These are phyloP conservation scores for Scophthalmus maximus DNA, from an alignment of 2,113 vertebrate genomes.

Conservation along the genomic window DNA sequence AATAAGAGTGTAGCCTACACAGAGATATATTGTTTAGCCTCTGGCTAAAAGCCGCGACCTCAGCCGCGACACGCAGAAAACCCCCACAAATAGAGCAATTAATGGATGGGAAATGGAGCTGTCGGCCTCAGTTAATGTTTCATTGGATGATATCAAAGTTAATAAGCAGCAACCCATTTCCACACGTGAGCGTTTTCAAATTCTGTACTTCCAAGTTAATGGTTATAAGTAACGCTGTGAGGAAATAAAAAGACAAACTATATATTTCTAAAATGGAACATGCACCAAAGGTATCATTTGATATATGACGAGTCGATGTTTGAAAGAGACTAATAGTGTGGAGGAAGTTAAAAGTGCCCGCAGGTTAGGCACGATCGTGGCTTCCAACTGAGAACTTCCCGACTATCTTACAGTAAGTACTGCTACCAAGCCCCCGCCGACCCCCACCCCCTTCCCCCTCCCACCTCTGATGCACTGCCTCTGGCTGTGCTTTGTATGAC, in stretches of 20 bases:
- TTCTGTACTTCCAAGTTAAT: background rate
- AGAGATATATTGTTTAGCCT: constrained; percentile 46
- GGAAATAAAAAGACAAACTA: background rate
- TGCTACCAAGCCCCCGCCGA: constrained; percentile 28
- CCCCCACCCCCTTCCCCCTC: constrained; percentile 24
- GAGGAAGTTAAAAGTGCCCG: constrained; percentile 27
- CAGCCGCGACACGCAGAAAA: constrained; percentile 45
- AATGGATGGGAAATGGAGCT: constrained; percentile 42
- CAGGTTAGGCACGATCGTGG: constrained; percentile 34
- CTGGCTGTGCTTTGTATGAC: constrained; percentile 75
- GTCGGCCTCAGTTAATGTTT: constrained; percentile 28
- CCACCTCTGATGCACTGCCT: constrained; percentile 62
- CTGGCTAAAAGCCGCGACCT: constrained; percentile 35
- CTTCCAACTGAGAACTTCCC: constrained; percentile 52
- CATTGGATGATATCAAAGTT: constrained; percentile 2
- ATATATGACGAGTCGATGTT: constrained; percentile 3
- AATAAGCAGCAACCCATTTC: constrained; percentile 11
- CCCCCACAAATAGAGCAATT: constrained; percentile 34
- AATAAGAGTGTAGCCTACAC: constrained; percentile 5
- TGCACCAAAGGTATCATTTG: background rate
- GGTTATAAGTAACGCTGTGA: background rate
- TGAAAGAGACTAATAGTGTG: constrained; percentile 33
- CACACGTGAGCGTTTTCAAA: background rate
- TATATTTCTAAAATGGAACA: background rate
- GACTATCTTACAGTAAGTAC: constrained; percentile 50